Base-by-base conservation (phyloP, 2,113 vertebrate genomes). In the Labeo catla region DNA sequence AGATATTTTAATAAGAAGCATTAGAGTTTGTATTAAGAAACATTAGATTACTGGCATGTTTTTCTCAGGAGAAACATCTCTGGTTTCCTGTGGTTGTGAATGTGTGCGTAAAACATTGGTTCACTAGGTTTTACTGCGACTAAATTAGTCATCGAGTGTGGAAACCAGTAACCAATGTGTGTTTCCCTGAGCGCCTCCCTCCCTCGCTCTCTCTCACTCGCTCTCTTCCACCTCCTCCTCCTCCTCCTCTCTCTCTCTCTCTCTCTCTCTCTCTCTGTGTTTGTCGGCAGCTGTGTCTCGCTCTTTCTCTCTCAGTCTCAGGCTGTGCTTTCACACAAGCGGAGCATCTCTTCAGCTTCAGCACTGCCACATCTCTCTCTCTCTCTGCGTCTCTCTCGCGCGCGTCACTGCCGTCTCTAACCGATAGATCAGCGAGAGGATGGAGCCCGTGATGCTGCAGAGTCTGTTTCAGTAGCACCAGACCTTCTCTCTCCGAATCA, bases 271-370 rank as follows among this genome's bases (percentile, higher is more conserved):
- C 45, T 65, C 49, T 66, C 45, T 52, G 23, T 70, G 21, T 82
- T 49, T 23, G 15, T 82, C 45, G 13, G 65, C 65, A 68, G 65
- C 83, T 74, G 47, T 59, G 68, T 76, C 83, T 74, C 36, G 8
- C 52, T 16, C 82, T 15, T 57, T 61, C 52, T 61, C 52, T 16
- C 34, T 23, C 82, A 92, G 90, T 93, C 93, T 90, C 90, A 74
- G 91, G 86, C 91, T 89, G 90, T 92, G 90, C 90, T 82, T 94
- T 92, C 92, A 92, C 87, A 92, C 91, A 90, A 94, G 91, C 79
- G n/a, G 80, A 89, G 86, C 86, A 88, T 82, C 87, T 88, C 89
- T 88, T 91, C 47, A 76, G 50, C 90, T 91, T 89, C 89, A 87
- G 66, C 86, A 84, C 74, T 88, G 66, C 74, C 88, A 84, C 86